Conservation (phyloP, 2,888 invertebrate species). For the Aphodius sticticus region DNA sequence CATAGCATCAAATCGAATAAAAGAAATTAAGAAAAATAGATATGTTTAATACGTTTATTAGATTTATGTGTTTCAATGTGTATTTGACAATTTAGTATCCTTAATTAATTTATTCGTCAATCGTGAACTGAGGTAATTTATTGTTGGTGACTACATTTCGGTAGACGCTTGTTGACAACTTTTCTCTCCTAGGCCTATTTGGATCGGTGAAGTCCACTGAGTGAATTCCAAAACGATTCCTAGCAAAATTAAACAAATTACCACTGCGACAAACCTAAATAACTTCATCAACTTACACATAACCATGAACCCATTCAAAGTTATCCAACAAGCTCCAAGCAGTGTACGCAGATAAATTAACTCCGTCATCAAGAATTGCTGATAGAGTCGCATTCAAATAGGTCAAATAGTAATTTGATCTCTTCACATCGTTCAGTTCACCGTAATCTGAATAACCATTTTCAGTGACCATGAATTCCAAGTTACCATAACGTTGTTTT, state of each 20-base stretch:
- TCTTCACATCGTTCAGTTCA: slow-evolving; percentile 27
- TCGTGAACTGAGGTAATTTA: slow-evolving; percentile 19
- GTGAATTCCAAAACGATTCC: slow-evolving; percentile 67
- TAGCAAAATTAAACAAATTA: slow-evolving; percentile 14
- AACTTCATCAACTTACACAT: slow-evolving; percentile 60
- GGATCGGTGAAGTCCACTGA: slow-evolving; percentile 67
- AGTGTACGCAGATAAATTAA: slow-evolving; percentile 69
- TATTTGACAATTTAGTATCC: not conserved
- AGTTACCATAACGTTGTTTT: slow-evolving; percentile 27
- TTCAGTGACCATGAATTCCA: slow-evolving; percentile 30
- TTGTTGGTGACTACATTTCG: slow-evolving; percentile 61
- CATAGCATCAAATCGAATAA: not conserved
- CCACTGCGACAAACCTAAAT: not conserved
- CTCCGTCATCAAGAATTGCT: slow-evolving; percentile 64
- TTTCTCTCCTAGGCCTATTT: slow-evolving; percentile 65
- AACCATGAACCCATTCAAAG: slow-evolving; percentile 79
- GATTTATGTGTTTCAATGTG: not conserved
- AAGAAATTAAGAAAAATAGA: not conserved
- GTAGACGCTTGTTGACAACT: slow-evolving; percentile 66
- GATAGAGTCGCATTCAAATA: slow-evolving; percentile 59
- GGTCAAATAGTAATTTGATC: slow-evolving; percentile 32
- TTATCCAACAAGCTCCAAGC: slow-evolving; percentile 81
- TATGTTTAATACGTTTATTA: not conserved
- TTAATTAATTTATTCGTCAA: slow-evolving; percentile 9
- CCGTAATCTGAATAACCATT: slow-evolving; percentile 34